Percentiles rank a stretch among this genome's conserved stretches.
Conservation (phyloP, 2,888 invertebrate species). For the Hyles lineata region DNA sequence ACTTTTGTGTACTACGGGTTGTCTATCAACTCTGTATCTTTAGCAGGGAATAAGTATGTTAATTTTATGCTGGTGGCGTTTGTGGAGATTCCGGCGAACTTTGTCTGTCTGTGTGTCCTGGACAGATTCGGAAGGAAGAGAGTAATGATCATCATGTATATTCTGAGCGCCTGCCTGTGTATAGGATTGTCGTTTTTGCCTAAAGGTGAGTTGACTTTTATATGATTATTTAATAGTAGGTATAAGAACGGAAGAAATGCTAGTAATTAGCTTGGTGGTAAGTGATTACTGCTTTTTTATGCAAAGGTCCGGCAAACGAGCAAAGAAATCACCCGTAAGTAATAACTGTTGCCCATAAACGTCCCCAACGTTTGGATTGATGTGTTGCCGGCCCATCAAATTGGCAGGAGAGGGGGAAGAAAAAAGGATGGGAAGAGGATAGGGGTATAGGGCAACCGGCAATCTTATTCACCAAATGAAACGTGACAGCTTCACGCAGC, state of each 20-base stretch:
- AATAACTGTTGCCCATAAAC: no score
- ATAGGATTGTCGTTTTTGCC: constrained; percentile 86
- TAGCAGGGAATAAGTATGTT: constrained; percentile 90
- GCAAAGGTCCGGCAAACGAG: no score
- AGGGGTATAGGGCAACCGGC: no score
- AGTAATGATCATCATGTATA: constrained; percentile 86
- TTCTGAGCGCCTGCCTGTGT: constrained; percentile 87
- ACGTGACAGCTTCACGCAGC: no score
- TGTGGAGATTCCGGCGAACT: constrained; percentile 90
- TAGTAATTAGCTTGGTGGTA: no score
- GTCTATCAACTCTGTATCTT: constrained; percentile 90
- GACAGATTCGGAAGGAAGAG: constrained; percentile 87
- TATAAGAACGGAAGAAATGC: neutral
- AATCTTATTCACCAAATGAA: no score
- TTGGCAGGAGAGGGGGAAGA: no score
- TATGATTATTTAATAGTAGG: neutral
- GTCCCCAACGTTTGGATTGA: no score
- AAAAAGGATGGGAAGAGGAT: no score
- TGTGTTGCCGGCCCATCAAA: no score
- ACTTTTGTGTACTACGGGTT: constrained; percentile 93
- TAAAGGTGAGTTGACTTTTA: constrained; percentile 68
- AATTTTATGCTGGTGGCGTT: constrained; percentile 88
- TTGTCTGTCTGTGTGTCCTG: constrained; percentile 86
- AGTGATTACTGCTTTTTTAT: no score
- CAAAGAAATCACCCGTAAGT: no score